Conservation (phyloP, 2,888 invertebrate species). For the Brenthis ino region DNA sequence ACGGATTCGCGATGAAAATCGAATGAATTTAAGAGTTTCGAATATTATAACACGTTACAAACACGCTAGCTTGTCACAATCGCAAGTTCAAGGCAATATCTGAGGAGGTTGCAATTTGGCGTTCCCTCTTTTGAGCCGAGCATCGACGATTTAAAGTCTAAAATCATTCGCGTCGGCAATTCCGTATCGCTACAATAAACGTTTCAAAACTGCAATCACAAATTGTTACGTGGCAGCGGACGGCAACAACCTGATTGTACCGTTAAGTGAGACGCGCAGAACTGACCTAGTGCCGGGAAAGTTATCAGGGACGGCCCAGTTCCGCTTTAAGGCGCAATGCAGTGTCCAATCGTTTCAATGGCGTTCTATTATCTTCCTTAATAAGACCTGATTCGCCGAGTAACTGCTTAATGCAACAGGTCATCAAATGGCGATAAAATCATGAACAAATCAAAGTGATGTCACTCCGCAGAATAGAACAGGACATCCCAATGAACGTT, state of each 20-base stretch:
- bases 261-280: slow-evolving; percentile 78
- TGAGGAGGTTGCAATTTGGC: slow-evolving; percentile 18
- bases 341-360: slow-evolving; percentile 41
- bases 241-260: slow-evolving; percentile 79
- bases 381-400: slow-evolving; percentile 25
- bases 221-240: slow-evolving; percentile 72
- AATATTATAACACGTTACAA: slow-evolving; percentile 34
- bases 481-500: slow-evolving; percentile 56
- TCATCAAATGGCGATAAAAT: slow-evolving; percentile 50
- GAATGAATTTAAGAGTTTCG: slow-evolving; percentile 32
- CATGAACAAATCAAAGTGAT: slow-evolving; percentile 56
- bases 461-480: slow-evolving; percentile 53
- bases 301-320: slow-evolving; percentile 73
- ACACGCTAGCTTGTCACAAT: slow-evolving; percentile 39
- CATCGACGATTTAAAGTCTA: slow-evolving; percentile 50
- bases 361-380: slow-evolving; percentile 48
- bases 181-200: slow-evolving; percentile 58
- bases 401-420: slow-evolving; percentile 40
- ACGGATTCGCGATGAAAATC: slow-evolving; percentile 35
- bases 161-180: slow-evolving; percentile 46
- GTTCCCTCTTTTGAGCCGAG: slow-evolving; percentile 29
- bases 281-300: slow-evolving; percentile 81
- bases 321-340: slow-evolving; percentile 62
- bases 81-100: slow-evolving; percentile 64
- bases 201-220: slow-evolving; percentile 77